Evolutionary conservation across 2,888 invertebrate species (phyloP).

Genomic region (Resseliella maxima): DNA sequence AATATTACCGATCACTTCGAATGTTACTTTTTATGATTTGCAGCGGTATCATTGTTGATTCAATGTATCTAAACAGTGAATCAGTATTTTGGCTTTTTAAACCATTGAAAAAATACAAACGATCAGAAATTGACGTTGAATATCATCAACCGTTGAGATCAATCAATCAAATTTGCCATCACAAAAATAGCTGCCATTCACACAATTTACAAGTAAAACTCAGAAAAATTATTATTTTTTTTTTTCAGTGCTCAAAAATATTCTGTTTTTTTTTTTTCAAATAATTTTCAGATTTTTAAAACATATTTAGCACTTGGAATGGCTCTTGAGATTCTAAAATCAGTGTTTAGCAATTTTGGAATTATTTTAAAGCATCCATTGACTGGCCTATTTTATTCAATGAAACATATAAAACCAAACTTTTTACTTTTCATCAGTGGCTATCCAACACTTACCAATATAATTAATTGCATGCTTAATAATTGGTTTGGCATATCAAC

Average conservation of each 20-base stretch:
- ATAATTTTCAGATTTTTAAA: background rate
- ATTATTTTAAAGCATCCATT: background rate
- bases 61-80: conserved; percentile 58
- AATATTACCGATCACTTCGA: conserved; percentile 60
- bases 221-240: background rate
- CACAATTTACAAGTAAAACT: background rate
- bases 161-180: background rate
- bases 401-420: conserved; percentile 2
- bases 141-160: too few relatives aligned
- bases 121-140: background rate
- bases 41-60: conserved; percentile 62
- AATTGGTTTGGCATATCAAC: background rate
- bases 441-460: background rate
- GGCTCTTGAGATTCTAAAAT: background rate
- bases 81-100: conserved; percentile 15
- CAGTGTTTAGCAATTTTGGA: background rate
- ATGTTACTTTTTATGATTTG: conserved; percentile 63
- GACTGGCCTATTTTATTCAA: background rate
- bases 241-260: background rate
- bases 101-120: background rate
- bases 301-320: conserved; percentile 21
- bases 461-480: conserved; percentile 14
- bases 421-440: background rate
- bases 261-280: background rate
- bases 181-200: conserved; percentile 30